Conservation (phyloP, 2,888 invertebrate genomes). For the Branchellion lobata region DNA sequence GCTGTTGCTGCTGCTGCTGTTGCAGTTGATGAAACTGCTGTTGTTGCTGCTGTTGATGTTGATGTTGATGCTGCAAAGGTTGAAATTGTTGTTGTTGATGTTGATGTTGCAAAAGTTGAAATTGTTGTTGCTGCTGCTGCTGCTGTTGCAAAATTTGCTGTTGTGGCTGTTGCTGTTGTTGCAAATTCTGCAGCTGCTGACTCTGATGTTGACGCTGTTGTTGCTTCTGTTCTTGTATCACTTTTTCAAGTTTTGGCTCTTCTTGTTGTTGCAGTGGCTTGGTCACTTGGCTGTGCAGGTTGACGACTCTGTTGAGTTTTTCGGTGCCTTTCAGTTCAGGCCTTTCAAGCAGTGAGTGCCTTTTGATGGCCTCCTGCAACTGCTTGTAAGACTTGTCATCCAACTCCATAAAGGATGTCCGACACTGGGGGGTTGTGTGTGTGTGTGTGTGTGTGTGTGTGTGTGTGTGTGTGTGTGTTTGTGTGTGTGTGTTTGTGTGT, state of each 20-base stretch:
- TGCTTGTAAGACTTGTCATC: background rate
- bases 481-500: no score
- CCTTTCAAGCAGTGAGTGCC: no score
- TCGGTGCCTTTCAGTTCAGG: background rate
- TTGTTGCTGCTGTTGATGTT: background rate
- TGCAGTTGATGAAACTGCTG: background rate
- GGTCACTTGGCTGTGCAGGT: background rate
- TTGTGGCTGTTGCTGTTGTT: no score
- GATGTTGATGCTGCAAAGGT: background rate
- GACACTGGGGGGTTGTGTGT: background rate
- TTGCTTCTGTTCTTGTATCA: background rate
- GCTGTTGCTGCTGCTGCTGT: background rate
- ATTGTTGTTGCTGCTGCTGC: no score
- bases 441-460: no score
- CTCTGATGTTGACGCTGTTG: no score
- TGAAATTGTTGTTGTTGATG: no score
- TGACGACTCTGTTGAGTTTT: background rate
- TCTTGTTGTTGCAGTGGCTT: constrained; percentile 5
- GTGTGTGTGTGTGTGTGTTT: no score
- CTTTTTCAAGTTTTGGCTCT: background rate
- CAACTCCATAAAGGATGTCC: background rate
- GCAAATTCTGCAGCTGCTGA: no score
- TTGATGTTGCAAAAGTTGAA: no score
- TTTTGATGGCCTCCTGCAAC: background rate
- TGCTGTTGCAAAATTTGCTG: no score